Base-by-base conservation (phyloP, 2,888 invertebrate genomes). In the Drosophila seclusa region DNA sequence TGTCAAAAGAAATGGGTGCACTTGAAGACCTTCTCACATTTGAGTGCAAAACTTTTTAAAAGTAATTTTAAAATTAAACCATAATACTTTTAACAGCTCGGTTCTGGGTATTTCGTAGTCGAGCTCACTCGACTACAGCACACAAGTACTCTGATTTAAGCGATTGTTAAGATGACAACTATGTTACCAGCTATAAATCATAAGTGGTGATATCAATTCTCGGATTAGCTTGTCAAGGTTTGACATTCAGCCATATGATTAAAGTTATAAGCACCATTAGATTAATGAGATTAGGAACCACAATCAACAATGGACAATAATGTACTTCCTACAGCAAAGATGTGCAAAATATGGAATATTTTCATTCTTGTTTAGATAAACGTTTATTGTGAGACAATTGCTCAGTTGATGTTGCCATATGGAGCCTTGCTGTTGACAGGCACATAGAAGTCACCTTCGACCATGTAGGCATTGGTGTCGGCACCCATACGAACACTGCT, bases 401-500 rank as follows among this genome's bases (percentile, higher is more conserved):
- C 21, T 88, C 64, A 88, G 66, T 82, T 72, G 32, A 84, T 82
- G 53, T 70, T 84, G 50, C 90, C 92, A 68, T 69, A 93, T n/a
- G 93, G 93, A 18, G 90, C 68, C 38, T 87, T 73, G 67, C 80
- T 84, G 71, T 91, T 91, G 0, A 92, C 93, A 10, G 87, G 85
- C 8, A 93, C 87, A 61, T 88, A 93, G 79, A 78, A 93, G 50
- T 91, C 88, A 36, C 93, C 93, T 0, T 50, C 70, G 16, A 89
- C 90, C 75, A 89, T 85, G 55, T 84, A 83, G 57, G 83, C 82
- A 52, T 92, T 91, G 52, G 78, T 78, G 16, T 86, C 78, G 18
- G 92, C 91, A 18, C 91, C 92, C 92, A 93, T 89, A 69, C 86
- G 89, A 1, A 90, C 82, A n/a, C 78, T 21, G 63, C 85, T 87